Base-by-base conservation (phyloP, 2,113 vertebrate species). In the Dicerorhinus sumatrensis region DNA sequence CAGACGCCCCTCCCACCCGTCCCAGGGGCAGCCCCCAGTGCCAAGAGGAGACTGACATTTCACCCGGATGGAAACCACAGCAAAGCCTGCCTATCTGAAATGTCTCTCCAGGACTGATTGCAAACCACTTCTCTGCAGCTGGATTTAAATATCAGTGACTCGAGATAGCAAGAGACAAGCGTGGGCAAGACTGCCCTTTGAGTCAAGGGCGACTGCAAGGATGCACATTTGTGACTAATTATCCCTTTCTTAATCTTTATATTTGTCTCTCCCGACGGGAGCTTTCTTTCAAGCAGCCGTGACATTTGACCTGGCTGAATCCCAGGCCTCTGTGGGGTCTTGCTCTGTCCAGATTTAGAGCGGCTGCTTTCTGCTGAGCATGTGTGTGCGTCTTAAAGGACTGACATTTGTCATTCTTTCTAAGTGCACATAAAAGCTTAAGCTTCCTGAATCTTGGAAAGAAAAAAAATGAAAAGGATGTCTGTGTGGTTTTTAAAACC, bases 1-100 rank as follows among this genome's bases (percentile, higher is more conserved):
- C 75, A 73, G 69, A 75, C 3, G 12, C 54, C 75, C 94, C 85
- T 80, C 95, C n/a, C 48, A 60, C n/a, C 25, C 1, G 0, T 54
- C 42, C 17, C 39, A 42, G 77, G 89, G 90, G 77, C 77, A 89
- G 56, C 58, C 96, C 77, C 92, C 72, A 60, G 62, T 39, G 29
- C 95, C 65, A 89, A 69, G 92, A 97, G 56, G 97, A 97, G 92
- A 92, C 39, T 83, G 92, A 92, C 89, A 97, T 81, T 96, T 96
- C 92, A 92, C 63, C 4, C 25, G 29, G 36, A 70, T 92, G 18
- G 46, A 91, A 98, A 92, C 97, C 95, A 93, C 88, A 98, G 16
- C 3, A 82, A 39, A 82, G 20, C 3, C 23, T 20, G 63, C 69
- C 82, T 91, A 82, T 86, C 96, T 46, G 51, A 92, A 98, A 98